A percentile compares a stretch with the other conserved stretches of the same genome.
These are phyloP conservation scores for Nothocercus nigrocapillus DNA, from an alignment of 2,113 vertebrate species.

Conservation along the genomic window DNA sequence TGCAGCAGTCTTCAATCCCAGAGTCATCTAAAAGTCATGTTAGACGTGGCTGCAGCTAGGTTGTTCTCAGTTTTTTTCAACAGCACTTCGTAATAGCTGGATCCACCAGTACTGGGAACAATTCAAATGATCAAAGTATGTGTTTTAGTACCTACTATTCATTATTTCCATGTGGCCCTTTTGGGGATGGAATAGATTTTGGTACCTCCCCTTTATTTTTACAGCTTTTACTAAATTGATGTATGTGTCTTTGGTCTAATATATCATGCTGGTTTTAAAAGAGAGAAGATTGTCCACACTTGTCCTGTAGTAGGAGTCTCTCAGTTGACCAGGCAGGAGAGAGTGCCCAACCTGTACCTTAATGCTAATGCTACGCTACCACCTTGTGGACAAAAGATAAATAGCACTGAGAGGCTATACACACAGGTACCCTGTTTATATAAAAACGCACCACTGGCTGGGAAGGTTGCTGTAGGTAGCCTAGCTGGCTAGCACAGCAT, in stretches of 20 bases:
- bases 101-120: background rate
- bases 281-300: background rate
- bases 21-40: background rate
- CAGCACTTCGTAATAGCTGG: background rate
- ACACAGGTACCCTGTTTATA: fast-evolving
- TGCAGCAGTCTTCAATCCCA: background rate
- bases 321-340: background rate
- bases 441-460: fast-evolving
- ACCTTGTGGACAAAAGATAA: constrained; percentile 75
- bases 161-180: background rate
- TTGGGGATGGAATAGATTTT: background rate
- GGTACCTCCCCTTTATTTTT: background rate
- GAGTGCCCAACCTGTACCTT: constrained; percentile 1
- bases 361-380: constrained; percentile 72
- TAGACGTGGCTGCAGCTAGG: background rate
- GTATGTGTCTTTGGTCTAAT: background rate
- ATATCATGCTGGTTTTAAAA: background rate
- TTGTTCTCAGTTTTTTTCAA: background rate
- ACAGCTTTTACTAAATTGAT: background rate
- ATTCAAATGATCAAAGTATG: background rate
- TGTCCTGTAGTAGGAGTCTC: background rate
- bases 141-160: background rate
- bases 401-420: background rate
- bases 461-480: background rate
- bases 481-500: no score